phyloP scores from a whole-genome alignment of 2,888 invertebrate species.

The Agrochola lychnidis region DNA sequence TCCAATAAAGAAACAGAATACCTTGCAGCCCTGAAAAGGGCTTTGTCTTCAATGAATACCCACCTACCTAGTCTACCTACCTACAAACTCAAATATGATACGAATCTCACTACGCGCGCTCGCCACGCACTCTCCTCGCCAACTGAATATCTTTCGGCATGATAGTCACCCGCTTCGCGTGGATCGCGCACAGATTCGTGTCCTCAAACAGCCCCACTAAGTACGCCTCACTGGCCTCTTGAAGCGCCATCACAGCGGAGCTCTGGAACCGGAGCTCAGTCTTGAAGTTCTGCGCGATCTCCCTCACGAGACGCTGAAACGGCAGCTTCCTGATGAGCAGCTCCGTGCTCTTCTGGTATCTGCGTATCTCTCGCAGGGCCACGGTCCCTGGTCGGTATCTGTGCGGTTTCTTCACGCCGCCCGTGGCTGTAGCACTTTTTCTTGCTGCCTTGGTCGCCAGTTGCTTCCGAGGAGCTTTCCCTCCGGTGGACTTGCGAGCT shows the following conservation, averaged over 20 bases:
- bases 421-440: slow-evolving; percentile 93
- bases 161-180: slow-evolving; percentile 89
- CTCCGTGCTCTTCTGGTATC: slow-evolving; percentile 94
- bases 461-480: slow-evolving; percentile 94
- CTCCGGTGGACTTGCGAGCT: slow-evolving; percentile 93
- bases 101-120: slow-evolving; percentile 72
- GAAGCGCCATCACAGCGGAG: slow-evolving; percentile 93
- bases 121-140: slow-evolving; percentile 82
- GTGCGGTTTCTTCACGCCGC: slow-evolving; percentile 94
- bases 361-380: slow-evolving; percentile 93
- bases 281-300: slow-evolving; percentile 94
- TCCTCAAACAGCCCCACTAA: slow-evolving; percentile 94
- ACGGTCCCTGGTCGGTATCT: slow-evolving; percentile 93
- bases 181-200: slow-evolving; percentile 95
- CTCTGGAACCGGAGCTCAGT: slow-evolving; percentile 93
- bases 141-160: slow-evolving; percentile 86
- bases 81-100: not conserved
- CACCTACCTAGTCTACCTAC: not conserved
- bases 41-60: slow-evolving; percentile 82
- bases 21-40: slow-evolving; percentile 85
- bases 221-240: slow-evolving; percentile 91
- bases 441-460: slow-evolving; percentile 93
- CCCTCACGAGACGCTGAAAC: slow-evolving; percentile 93
- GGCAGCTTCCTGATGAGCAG: slow-evolving; percentile 93
- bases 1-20: slow-evolving; percentile 48